Evolutionary conservation across 2,888 invertebrate species (phyloP).

Genomic region (Drosophila fungiperda): DNA sequence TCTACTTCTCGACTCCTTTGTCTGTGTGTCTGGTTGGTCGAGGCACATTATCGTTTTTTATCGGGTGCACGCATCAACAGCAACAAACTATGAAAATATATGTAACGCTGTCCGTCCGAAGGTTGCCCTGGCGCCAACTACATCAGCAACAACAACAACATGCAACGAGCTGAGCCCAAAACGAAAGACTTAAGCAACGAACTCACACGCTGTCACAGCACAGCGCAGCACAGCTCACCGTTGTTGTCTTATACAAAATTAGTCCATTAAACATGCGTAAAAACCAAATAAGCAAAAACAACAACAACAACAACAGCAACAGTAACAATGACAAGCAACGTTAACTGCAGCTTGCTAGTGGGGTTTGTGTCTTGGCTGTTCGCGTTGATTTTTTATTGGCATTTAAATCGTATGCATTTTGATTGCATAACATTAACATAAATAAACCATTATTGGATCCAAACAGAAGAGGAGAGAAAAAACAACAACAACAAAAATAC

Average conservation of each 20-base stretch:
- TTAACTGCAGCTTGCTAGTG: slow-evolving; percentile 61
- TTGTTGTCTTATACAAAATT: slow-evolving; percentile 58
- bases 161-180: slow-evolving; percentile 11
- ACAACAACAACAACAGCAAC: slow-evolving; percentile 48
- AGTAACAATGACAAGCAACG: slow-evolving; percentile 55
- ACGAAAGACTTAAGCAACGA: slow-evolving; percentile 77
- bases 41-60: slow-evolving; percentile 70
- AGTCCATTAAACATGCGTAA: slow-evolving; percentile 81
- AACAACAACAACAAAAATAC: slow-evolving; percentile 3
- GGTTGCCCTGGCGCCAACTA: slow-evolving; percentile 76
- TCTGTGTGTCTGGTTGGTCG: slow-evolving; percentile 32
- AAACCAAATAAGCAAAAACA: slow-evolving; percentile 61
- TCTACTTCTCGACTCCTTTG: neutral
- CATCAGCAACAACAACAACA: slow-evolving; percentile 34
- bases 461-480: slow-evolving; percentile 16
- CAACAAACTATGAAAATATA: slow-evolving; percentile 79
- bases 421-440: slow-evolving; percentile 83
- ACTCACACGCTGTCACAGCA: slow-evolving; percentile 61
- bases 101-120: slow-evolving; percentile 66
- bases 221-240: slow-evolving; percentile 17
- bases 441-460: slow-evolving; percentile 79
- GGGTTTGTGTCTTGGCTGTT: slow-evolving; percentile 47
- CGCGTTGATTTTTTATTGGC: slow-evolving; percentile 81
- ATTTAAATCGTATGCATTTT: slow-evolving; percentile 82
- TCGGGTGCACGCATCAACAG: slow-evolving; percentile 74